These are phyloP conservation scores for Seira musarum DNA, from an alignment of 2,888 invertebrate species.

Conservation along the genomic window DNA sequence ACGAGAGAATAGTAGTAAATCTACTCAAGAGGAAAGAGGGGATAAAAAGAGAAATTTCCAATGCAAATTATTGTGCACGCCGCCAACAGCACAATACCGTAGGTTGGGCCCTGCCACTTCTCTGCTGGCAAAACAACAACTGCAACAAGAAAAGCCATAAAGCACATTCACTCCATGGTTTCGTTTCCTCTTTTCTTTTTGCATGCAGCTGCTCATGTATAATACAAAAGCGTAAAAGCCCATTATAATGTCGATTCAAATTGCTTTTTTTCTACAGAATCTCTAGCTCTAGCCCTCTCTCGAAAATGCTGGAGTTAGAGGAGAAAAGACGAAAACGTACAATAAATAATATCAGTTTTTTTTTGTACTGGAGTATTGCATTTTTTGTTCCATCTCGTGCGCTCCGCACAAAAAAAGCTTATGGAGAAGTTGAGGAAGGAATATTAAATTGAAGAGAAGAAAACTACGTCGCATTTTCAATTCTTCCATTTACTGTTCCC, in stretches of 20 bases:
- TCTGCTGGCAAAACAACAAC: constrained; percentile 18
- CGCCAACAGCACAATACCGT: constrained; percentile 1
- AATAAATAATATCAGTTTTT: constrained; percentile 25
- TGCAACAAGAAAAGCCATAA: constrained; percentile 36
- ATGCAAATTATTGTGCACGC: constrained; percentile 23
- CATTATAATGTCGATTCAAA: constrained; percentile 35
- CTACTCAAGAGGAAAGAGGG: constrained; percentile 12
- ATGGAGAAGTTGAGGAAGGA: constrained; percentile 28
- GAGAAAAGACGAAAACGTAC: neutral
- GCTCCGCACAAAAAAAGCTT: constrained; percentile 5
- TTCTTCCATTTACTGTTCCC: neutral
- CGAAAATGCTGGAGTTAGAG: neutral
- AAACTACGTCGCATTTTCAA: constrained; percentile 49
- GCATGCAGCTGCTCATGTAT: constrained; percentile 10
- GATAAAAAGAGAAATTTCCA: neutral
- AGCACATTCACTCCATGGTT: constrained; percentile 14
- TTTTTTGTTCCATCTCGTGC: constrained; percentile 19
- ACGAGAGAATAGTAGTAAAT: neutral
- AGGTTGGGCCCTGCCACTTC: neutral
- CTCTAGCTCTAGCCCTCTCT: neutral
- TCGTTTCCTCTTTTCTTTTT: neutral
- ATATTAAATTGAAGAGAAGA: constrained; percentile 42
- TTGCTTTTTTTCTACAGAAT: constrained; percentile 16
- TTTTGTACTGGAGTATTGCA: neutral
- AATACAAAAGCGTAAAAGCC: constrained; percentile 6